Evolutionary conservation across 2,113 vertebrate species (phyloP).

Genomic region (zebrafish (Danio rerio)): DNA sequence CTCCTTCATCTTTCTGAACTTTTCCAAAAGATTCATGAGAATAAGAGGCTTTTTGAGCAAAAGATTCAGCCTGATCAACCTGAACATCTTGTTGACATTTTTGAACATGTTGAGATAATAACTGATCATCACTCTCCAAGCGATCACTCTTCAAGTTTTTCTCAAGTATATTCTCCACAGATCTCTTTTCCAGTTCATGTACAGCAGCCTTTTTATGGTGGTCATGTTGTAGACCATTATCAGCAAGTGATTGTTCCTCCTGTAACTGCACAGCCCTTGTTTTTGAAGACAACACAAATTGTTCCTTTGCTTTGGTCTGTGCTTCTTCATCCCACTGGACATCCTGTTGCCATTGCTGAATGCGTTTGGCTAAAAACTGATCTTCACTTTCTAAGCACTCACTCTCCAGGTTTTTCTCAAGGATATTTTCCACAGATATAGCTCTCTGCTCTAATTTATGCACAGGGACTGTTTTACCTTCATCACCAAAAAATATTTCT

Average conservation of each 20-base stretch:
- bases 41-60: conserved; percentile 45
- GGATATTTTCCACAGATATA: conserved; percentile 63
- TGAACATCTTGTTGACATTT: conserved; percentile 72
- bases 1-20: conserved; percentile 12
- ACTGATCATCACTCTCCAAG: conserved; percentile 70
- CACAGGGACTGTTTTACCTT: conserved; percentile 13
- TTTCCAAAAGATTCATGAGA: conserved; percentile 24
- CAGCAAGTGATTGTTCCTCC: conserved; percentile 56
- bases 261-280: conserved; percentile 52
- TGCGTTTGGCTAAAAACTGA: conserved; percentile 68
- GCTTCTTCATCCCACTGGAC: conserved; percentile 52
- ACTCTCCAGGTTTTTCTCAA: conserved; percentile 70
- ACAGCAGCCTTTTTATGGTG: conserved; percentile 19
- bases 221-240: conserved; percentile 49
- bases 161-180: conserved; percentile 64
- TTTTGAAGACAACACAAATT: conserved; percentile 58
- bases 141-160: conserved; percentile 66
- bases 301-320: conserved; percentile 40
- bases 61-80: conserved; percentile 61
- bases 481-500: conserved; percentile 60
- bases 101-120: conserved; percentile 63
- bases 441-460: conserved; percentile 54
- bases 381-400: conserved; percentile 71
- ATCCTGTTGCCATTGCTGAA: conserved; percentile 74
- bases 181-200: conserved; percentile 51